These are phyloP conservation scores for Unio delphinus DNA, from an alignment of 2,888 invertebrate genomes.

Conservation along the genomic window DNA sequence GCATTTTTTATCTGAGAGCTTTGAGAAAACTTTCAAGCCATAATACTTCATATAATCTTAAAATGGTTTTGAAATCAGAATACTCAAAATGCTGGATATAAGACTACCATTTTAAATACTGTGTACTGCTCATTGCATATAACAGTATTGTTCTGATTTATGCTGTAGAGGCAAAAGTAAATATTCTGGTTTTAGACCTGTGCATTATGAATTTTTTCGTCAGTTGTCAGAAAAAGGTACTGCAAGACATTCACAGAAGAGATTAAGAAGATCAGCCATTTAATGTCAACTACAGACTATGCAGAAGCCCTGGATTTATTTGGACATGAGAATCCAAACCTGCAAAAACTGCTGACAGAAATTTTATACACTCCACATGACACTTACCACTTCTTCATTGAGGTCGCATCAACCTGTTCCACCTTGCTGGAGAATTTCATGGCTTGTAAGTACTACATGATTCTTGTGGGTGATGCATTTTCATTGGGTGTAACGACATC, in stretches of 20 bases:
- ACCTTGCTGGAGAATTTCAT: slow-evolving; percentile 6
- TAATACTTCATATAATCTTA: too few species aligned
- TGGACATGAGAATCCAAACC: slow-evolving; percentile 6
- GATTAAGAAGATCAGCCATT: slow-evolving; percentile 4
- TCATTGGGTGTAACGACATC: too few species aligned
- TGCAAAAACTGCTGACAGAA: slow-evolving; percentile 8
- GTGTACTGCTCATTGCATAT: not conserved
- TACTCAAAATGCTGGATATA: too few species aligned
- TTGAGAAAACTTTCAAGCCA: too few species aligned
- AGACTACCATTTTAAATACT: too few species aligned
- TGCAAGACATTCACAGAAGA: slow-evolving; percentile 6
- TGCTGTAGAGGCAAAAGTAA: not conserved
- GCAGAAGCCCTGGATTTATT: slow-evolving; percentile 1
- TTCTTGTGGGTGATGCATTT: too few species aligned
- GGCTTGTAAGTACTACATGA: slow-evolving; percentile 1
- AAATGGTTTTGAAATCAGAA: too few species aligned
- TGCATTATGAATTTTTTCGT: not conserved
- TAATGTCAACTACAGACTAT: slow-evolving; percentile 6
- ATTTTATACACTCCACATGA: slow-evolving; percentile 5
- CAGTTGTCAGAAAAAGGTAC: slow-evolving; percentile 3
- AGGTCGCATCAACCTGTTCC: slow-evolving; percentile 3
- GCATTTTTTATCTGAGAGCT: too few species aligned
- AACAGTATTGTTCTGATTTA: not conserved
- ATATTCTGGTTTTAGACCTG: too few species aligned
- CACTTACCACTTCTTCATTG: slow-evolving; percentile 8